A percentile compares a stretch with the other conserved stretches of the same genome.
These are phyloP conservation scores for Rhodophaea formosa DNA, from an alignment of 2,888 invertebrate genomes.

Conservation along the genomic window DNA sequence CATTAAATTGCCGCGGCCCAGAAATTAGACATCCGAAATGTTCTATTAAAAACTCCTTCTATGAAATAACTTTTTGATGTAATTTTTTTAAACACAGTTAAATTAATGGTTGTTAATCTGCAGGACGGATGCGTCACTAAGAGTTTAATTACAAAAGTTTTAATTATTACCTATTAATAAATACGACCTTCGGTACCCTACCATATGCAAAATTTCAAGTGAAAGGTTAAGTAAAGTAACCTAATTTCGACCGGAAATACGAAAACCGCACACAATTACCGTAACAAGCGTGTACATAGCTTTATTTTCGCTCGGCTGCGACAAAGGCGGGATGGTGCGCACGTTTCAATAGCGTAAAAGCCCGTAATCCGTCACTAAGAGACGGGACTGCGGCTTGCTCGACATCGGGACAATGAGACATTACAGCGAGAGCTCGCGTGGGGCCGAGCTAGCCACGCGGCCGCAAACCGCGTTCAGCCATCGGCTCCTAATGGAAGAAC, in stretches of 20 bases:
- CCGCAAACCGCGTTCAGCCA: not conserved
- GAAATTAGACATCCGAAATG: too few relatives aligned
- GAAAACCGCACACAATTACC: not conserved
- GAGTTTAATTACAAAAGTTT: too few relatives aligned
- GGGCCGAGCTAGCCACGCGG: conserved; percentile 12
- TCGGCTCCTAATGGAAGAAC: not conserved
- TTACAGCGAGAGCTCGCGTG: conserved; percentile 32
- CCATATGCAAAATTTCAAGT: too few relatives aligned
- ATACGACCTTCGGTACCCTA: too few relatives aligned
- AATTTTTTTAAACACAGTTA: too few relatives aligned
- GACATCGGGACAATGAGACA: conserved; percentile 52
- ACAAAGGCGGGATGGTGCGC: conserved; percentile 39
- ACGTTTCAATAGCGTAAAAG: conserved; percentile 59
- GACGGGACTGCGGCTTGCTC: conserved; percentile 43
- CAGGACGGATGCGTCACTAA: too few relatives aligned
- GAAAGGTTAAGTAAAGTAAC: not conserved
- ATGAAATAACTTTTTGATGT: too few relatives aligned
- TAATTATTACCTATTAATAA: too few relatives aligned
- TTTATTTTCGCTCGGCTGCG: conserved; percentile 31
- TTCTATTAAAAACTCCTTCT: too few relatives aligned
- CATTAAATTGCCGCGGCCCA: too few relatives aligned
- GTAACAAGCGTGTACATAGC: not conserved
- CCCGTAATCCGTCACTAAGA: conserved; percentile 68
- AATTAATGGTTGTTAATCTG: too few relatives aligned
- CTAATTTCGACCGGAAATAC: not conserved